phyloP scores from a whole-genome alignment of 2,113 vertebrate species.

The Aspidoscelis tigris region DNA sequence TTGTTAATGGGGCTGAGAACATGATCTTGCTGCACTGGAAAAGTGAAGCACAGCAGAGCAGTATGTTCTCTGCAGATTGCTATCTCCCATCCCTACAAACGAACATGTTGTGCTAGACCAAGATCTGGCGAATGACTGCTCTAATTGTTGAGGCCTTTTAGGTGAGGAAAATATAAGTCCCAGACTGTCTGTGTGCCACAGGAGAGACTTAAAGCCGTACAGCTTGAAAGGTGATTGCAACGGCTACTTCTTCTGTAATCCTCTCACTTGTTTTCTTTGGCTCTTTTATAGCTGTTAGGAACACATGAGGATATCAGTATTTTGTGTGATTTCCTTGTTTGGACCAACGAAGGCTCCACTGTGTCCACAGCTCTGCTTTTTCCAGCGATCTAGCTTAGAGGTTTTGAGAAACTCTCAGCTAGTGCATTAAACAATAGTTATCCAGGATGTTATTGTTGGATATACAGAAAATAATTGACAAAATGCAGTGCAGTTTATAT shows the following conservation, averaged over 20 bases:
- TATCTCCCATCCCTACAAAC: neutral
- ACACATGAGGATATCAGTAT: neutral
- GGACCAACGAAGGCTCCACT: neutral
- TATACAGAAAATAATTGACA: no score
- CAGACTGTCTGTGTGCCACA: neutral
- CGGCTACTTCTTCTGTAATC: neutral
- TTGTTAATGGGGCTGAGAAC: fast-evolving
- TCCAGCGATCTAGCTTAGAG: neutral
- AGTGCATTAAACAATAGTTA: neutral
- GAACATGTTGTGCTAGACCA: fast-evolving
- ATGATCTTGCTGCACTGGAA: neutral
- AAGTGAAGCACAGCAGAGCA: fast-evolving
- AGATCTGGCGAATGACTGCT: neutral
- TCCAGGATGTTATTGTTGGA: neutral
- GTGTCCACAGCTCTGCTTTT: no score
- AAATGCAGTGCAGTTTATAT: neutral
- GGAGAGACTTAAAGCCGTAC: fast-evolving
- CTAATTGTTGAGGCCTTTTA: neutral
- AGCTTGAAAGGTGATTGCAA: fast-evolving
- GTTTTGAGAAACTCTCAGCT: neutral
- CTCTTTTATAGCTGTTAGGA: neutral
- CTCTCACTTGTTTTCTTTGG: neutral
- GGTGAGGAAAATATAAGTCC: neutral
- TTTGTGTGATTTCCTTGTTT: neutral
- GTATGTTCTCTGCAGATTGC: fast-evolving